A percentile compares a stretch with the other conserved stretches of the same genome.
Conservation (phyloP, 2,113 vertebrate genomes). For the Poeciliopsis turrubarensis region DNA sequence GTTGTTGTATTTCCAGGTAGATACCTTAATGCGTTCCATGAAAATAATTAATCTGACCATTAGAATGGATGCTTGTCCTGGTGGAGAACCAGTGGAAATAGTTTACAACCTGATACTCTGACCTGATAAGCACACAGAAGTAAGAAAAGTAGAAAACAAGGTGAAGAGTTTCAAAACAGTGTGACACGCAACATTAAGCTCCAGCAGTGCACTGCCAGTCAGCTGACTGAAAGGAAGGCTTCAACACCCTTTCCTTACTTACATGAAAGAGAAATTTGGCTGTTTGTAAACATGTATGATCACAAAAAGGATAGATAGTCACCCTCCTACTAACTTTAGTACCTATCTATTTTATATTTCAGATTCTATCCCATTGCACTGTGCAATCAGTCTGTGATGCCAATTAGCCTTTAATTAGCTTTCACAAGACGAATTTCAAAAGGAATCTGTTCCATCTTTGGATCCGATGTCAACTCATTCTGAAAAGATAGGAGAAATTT, state of each 20-base stretch:
- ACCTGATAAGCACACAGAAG: not conserved
- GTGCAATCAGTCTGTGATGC: not conserved
- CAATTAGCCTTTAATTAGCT: not conserved
- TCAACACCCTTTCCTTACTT: no score
- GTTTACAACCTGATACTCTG: not conserved
- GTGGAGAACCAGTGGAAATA: no score
- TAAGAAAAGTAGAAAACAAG: not conserved
- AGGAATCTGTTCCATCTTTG: not conserved
- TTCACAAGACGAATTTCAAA: not conserved
- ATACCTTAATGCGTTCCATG: not conserved
- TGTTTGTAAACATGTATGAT: no score
- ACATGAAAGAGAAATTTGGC: no score
- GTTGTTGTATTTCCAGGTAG: not conserved
- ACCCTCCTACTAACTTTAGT: no score
- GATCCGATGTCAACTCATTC: not conserved
- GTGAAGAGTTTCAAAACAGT: no score
- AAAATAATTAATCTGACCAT: not conserved
- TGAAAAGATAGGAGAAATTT: slow-evolving; percentile 14
- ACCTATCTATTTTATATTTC: no score
- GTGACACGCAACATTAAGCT: no score
- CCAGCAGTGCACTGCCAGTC: no score
- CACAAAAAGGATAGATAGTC: no score
- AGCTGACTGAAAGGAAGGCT: no score
- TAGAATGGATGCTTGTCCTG: not conserved
- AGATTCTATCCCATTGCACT: not conserved